phyloP scores from a whole-genome alignment of 2,797 vertebrate genomes.

The Hippopotamyrus pictus region DNA sequence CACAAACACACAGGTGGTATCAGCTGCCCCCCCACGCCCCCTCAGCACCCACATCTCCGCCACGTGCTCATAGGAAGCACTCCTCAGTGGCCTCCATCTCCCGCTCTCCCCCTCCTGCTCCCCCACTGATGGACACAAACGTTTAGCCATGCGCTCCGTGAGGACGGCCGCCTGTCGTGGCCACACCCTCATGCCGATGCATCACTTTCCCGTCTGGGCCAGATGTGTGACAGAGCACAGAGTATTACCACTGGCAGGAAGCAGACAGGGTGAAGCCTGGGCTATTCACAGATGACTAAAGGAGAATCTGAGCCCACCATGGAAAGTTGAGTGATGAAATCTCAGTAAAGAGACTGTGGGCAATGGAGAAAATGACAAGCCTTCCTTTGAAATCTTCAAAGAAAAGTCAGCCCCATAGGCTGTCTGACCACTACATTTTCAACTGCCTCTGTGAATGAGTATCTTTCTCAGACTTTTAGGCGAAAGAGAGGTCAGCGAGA shows the following conservation, averaged over 20 bases:
- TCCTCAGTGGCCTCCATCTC: neutral
- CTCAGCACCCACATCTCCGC: neutral
- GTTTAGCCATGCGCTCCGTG: neutral
- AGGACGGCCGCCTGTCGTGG: neutral
- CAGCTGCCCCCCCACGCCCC: neutral
- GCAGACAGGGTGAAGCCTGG: neutral
- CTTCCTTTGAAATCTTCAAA: conserved; percentile 2
- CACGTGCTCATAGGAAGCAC: neutral
- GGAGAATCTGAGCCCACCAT: neutral
- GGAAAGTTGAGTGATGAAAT: neutral
- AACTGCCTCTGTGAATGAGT: neutral
- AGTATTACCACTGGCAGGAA: neutral
- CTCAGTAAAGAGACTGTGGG: neutral
- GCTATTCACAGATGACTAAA: conserved; percentile 7
- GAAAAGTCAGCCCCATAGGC: neutral
- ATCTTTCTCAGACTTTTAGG: neutral
- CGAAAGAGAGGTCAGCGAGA: neutral
- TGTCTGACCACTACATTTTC: neutral
- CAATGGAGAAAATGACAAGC: neutral
- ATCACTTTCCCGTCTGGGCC: neutral
- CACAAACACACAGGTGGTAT: neutral
- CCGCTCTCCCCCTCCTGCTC: neutral
- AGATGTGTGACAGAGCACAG: neutral
- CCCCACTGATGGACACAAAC: neutral
- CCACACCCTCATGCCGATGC: neutral